Conservation (phyloP, 2,113 vertebrate species). For the Callopanchax toddi region DNA sequence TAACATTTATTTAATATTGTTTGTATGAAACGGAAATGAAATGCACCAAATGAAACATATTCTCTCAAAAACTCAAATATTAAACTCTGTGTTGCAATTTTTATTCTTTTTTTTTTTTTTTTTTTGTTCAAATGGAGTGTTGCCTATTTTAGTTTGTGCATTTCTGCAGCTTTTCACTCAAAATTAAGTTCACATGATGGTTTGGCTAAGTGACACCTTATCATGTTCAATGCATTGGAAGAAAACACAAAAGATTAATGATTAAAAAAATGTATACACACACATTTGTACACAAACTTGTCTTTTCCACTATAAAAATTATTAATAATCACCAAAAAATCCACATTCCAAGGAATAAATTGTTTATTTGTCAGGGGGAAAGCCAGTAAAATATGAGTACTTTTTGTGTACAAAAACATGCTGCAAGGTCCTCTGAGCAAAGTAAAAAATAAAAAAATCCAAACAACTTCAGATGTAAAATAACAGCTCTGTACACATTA, state of each 20-base stretch:
- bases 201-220: background rate
- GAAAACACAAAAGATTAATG: slow-evolving; percentile 10
- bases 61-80: slow-evolving; percentile 48
- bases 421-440: slow-evolving; percentile 26
- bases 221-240: slow-evolving; percentile 18
- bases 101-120: slow-evolving; percentile 14
- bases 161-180: slow-evolving; percentile 15
- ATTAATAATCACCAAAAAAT: slow-evolving; percentile 27
- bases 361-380: background rate
- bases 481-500: slow-evolving; percentile 51
- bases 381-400: slow-evolving; percentile 17
- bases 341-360: slow-evolving; percentile 1
- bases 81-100: background rate
- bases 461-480: slow-evolving; percentile 63
- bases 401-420: slow-evolving; percentile 10
- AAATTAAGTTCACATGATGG: background rate
- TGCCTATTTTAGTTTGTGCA: slow-evolving; percentile 7
- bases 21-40: slow-evolving; percentile 51
- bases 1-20: slow-evolving; percentile 57
- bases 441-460: slow-evolving; percentile 51
- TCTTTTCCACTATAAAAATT: slow-evolving; percentile 2
- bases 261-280: slow-evolving; percentile 12
- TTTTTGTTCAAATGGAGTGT: slow-evolving; percentile 19
- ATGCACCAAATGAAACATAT: slow-evolving; percentile 36
- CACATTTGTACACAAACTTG: background rate